A percentile compares a stretch with the other conserved stretches of the same genome.
Conservation (phyloP, 2,113 vertebrate genomes). For the Scomber japonicus region DNA sequence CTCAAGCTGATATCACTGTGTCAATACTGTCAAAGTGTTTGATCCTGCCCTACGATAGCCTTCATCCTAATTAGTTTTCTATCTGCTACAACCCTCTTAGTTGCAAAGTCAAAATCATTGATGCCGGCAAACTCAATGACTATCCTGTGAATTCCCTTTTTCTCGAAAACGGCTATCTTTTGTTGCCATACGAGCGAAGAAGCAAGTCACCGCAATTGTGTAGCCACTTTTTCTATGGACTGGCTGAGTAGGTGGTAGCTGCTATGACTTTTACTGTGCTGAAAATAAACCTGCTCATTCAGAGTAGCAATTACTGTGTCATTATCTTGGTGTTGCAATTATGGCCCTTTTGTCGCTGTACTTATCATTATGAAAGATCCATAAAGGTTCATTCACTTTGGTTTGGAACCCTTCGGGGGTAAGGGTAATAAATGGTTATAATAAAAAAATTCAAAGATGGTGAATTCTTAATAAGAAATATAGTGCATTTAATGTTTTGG, state of each 20-base stretch:
- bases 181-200: slow-evolving; percentile 19
- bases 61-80: slow-evolving; percentile 69
- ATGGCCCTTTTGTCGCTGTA: slow-evolving; percentile 43
- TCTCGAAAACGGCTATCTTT: slow-evolving; percentile 33
- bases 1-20: slow-evolving; percentile 40
- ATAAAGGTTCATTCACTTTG: slow-evolving; percentile 26
- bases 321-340: slow-evolving; percentile 67
- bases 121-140: slow-evolving; percentile 64
- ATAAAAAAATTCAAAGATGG: neutral
- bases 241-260: slow-evolving; percentile 61
- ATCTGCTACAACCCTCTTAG: slow-evolving; percentile 56
- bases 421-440: slow-evolving; percentile 16
- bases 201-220: slow-evolving; percentile 36
- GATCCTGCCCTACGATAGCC: slow-evolving; percentile 62
- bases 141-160: slow-evolving; percentile 49
- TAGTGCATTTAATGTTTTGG: neutral
- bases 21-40: slow-evolving; percentile 69
- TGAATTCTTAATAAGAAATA: neutral
- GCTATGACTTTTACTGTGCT: slow-evolving; percentile 64
- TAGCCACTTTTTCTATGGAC: slow-evolving; percentile 20
- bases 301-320: slow-evolving; percentile 74
- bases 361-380: slow-evolving; percentile 26
- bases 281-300: slow-evolving; percentile 75
- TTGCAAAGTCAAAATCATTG: slow-evolving; percentile 54
- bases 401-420: slow-evolving; percentile 5